Conservation (phyloP, 2,797 vertebrate genomes). For the Myotis pilosus region DNA sequence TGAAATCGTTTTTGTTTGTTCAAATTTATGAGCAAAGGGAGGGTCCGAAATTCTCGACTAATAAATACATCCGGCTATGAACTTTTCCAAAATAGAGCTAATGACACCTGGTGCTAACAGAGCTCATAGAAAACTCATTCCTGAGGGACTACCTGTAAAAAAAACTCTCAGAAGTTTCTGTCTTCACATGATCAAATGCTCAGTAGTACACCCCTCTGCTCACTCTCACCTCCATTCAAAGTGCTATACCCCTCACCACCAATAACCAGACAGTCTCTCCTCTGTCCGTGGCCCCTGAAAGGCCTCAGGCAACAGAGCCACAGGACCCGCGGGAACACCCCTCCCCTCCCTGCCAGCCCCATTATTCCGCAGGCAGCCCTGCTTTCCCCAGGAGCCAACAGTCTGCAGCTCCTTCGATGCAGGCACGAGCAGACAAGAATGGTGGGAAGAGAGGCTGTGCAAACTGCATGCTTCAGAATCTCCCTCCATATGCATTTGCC, state of each 20-base stretch:
- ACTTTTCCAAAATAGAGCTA: slow-evolving; percentile 61
- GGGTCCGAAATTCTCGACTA: background rate
- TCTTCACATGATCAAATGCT: background rate
- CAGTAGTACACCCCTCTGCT: background rate
- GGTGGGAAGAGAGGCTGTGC: slow-evolving; percentile 71
- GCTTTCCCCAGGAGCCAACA: slow-evolving; percentile 63
- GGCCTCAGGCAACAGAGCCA: slow-evolving; percentile 70
- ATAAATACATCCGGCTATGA: slow-evolving; percentile 30
- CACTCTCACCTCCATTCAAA: background rate
- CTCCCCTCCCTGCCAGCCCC: slow-evolving; percentile 60
- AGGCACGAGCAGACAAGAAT: slow-evolving; percentile 74
- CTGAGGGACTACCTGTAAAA: slow-evolving; percentile 66
- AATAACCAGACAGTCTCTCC: background rate
- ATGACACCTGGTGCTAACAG: background rate
- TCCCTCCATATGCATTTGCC: slow-evolving; percentile 74
- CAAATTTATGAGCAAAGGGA: background rate
- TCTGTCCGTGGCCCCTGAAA: slow-evolving; percentile 40
- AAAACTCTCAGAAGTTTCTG: slow-evolving; percentile 62
- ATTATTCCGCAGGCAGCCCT: slow-evolving; percentile 60
- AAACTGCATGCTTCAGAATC: slow-evolving; percentile 74
- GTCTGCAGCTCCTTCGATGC: slow-evolving; percentile 77
- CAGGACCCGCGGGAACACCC: slow-evolving; percentile 29
- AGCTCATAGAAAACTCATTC: slow-evolving; percentile 23
- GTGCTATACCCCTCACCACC: background rate
- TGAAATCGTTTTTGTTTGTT: background rate